Percentiles rank a stretch among this genome's conserved stretches.
Evolutionary conservation across 1,140 invertebrate species (phyloP).

Genomic region (Oreohelix idahoensis): DNA sequence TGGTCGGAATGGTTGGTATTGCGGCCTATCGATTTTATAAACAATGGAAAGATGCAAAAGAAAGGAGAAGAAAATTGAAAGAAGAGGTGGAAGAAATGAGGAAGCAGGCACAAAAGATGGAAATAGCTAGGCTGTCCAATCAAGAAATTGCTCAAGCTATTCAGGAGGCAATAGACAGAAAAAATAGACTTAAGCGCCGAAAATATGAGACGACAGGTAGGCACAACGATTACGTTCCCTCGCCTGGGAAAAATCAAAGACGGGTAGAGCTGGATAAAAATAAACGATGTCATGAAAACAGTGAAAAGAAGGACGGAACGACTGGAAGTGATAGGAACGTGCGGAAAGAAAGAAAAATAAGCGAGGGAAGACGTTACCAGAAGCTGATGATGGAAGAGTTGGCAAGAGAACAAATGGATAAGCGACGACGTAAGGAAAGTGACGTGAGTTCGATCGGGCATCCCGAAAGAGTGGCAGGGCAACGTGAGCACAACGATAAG

Average conservation of each 20-base stretch:
- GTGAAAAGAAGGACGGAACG: neutral
- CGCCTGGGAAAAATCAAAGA: neutral
- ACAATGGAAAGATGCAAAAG: constrained; percentile 27
- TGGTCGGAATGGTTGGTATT: constrained; percentile 41
- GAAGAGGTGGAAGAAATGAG: neutral
- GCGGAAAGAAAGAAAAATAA: constrained; percentile 11
- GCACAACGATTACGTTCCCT: neutral
- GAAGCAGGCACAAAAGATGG: neutral
- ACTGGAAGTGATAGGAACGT: neutral
- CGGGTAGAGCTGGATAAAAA: neutral
- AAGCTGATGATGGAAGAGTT: neutral
- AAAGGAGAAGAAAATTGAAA: neutral
- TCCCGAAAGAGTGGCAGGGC: neutral
- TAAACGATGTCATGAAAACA: neutral
- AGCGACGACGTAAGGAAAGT: neutral
- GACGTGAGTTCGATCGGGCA: neutral
- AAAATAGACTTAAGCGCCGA: neutral
- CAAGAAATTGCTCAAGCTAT: constrained; percentile 23
- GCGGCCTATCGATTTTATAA: constrained; percentile 49
- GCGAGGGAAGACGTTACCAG: neutral
- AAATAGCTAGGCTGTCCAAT: neutral
- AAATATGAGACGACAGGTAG: neutral
- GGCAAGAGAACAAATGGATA: neutral
- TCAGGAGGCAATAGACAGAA: constrained; percentile 10
- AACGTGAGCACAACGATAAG: neutral